Evolutionary conservation across 2,113 vertebrate species (phyloP).

Genomic region (Ovis canadensis): DNA sequence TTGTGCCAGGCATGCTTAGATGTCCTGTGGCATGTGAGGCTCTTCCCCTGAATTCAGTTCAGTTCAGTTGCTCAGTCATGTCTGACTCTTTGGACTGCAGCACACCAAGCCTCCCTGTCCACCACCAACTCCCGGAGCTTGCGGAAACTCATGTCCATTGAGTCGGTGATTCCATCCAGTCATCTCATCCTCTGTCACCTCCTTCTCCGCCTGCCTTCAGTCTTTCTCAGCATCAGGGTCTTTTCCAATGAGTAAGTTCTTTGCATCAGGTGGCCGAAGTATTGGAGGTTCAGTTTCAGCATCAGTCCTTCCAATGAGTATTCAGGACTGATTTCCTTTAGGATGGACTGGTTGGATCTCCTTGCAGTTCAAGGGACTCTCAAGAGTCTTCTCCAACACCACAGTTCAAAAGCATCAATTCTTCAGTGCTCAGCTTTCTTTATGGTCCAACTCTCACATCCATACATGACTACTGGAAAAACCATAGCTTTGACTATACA

Average conservation of each 20-base stretch:
- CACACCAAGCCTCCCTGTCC: not conserved
- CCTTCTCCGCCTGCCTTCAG: not conserved
- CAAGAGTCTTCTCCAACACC: not conserved
- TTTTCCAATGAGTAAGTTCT: not conserved
- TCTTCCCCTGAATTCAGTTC: not conserved
- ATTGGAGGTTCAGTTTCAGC: not conserved
- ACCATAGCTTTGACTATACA: not conserved
- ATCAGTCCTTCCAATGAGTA: not conserved
- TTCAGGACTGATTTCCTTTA: not conserved
- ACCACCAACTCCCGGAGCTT: not conserved
- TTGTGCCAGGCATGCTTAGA: not conserved
- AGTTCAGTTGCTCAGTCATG: not conserved
- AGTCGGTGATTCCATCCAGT: not conserved
- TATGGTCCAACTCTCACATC: not conserved
- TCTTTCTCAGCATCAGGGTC: not conserved
- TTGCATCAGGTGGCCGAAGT: fast-evolving
- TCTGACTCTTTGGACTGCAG: not conserved
- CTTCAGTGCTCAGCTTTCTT: fast-evolving
- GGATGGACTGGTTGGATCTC: not conserved
- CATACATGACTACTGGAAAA: not conserved
- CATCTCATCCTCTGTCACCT: not conserved
- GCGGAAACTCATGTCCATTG: not conserved
- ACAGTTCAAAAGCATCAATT: not conserved
- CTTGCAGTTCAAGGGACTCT: not conserved
- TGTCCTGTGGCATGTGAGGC: not conserved